phyloP scores from a whole-genome alignment of 35 echinoderm and acorn worm genomes.

The Ophioderma brevispina region DNA sequence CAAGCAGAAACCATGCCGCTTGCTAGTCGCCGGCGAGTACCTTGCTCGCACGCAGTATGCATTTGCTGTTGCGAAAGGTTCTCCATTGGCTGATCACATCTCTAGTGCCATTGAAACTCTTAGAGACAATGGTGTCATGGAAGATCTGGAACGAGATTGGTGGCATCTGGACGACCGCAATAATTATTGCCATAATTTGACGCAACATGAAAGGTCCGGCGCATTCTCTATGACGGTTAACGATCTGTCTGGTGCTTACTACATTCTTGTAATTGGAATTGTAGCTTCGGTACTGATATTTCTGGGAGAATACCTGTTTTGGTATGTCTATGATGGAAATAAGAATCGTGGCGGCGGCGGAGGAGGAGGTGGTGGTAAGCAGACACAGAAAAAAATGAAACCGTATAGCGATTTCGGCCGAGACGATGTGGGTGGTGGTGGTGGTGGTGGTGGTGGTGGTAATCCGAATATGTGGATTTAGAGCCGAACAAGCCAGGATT shows the following conservation, averaged over 20 bases:
- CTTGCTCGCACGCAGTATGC: conserved; percentile 60
- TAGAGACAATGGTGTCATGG: conserved; percentile 39
- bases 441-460: not conserved
- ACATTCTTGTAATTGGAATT: conserved; percentile 46
- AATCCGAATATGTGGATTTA: conserved; percentile 33
- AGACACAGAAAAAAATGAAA: no score
- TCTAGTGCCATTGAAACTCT: conserved; percentile 55
- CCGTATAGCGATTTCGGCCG: no score
- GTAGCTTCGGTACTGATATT: conserved; percentile 26
- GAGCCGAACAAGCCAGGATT: no score
- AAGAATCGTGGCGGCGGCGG: not conserved
- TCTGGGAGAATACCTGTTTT: conserved; percentile 31
- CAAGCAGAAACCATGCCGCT: conserved; percentile 50
- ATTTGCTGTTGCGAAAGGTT: conserved; percentile 46
- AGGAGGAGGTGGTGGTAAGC: no score
- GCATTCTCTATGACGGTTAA: conserved; percentile 25
- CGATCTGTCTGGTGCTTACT: conserved; percentile 60
- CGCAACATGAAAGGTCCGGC: conserved; percentile 25
- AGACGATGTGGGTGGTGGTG: no score
- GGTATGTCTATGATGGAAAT: not conserved
- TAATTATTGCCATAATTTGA: conserved; percentile 35
- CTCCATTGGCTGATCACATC: conserved; percentile 46
- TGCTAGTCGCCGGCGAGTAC: conserved; percentile 39
- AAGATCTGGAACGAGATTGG: conserved; percentile 55
- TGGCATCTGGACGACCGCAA: conserved; percentile 36